A percentile compares a stretch with the other conserved stretches of the same genome.
Conservation (phyloP, 2,113 vertebrate species). For the Brienomyrus brachyistius region DNA sequence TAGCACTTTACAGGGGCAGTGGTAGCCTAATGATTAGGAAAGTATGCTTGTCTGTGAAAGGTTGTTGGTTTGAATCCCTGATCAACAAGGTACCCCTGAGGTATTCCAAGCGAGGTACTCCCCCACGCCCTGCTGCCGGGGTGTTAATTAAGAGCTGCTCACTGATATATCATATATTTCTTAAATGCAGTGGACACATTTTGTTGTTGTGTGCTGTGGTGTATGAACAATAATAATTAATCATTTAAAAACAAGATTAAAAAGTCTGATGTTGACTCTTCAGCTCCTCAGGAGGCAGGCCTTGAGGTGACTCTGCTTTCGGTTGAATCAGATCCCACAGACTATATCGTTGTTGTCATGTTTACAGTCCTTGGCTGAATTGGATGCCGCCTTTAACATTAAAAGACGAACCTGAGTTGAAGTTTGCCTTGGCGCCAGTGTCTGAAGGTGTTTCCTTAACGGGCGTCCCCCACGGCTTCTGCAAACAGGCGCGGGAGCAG, state of each 20-base stretch:
- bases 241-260: too few species aligned
- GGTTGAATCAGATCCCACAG: neutral
- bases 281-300: neutral
- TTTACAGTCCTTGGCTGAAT: neutral
- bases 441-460: constrained; percentile 67
- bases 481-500: constrained; percentile 79
- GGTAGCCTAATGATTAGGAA: too few species aligned
- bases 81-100: too few species aligned
- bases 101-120: too few species aligned
- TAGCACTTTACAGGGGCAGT: neutral
- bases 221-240: too few species aligned
- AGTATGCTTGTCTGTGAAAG: too few species aligned
- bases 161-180: too few species aligned
- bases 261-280: neutral
- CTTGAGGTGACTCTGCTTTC: neutral
- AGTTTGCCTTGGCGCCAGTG: neutral
- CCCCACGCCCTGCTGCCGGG: too few species aligned
- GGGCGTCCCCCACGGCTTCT: constrained; percentile 72
- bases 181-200: too few species aligned
- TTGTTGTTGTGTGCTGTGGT: too few species aligned
- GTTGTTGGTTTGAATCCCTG: too few species aligned
- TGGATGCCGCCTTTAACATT: neutral
- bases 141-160: too few species aligned
- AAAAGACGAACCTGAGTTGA: neutral
- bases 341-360: neutral